Evolutionary conservation across 2,888 invertebrate genomes (phyloP), one percentile per base, ranked within the genome.

Genomic region (Agriopis leucophaearia): DNA sequence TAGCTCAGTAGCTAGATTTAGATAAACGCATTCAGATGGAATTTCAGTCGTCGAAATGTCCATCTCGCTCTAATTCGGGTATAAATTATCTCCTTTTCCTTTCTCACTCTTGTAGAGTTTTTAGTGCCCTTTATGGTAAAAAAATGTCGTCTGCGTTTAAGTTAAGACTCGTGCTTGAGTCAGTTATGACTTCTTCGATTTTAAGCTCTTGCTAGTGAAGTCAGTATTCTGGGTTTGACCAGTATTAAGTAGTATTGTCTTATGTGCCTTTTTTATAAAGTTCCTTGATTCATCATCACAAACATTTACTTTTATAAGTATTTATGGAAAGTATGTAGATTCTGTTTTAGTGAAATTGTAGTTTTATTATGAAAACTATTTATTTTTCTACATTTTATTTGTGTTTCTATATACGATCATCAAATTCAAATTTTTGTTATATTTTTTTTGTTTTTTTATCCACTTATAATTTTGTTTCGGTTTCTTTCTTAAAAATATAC

Each of bases 221-320:
- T 71, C 83, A 82, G 83, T 82, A 81, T 82, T 82, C 81, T 77
- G 78, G 79, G 76, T 74, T 74, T 54, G 47, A 63, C 74, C 71
- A 73, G 72, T 73, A 68, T 75, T 70, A 70, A 27, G 36, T 54
- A 69, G 64, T 72, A 72, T 70, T 56, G 52, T 58, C 71, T 38
- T 10, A 73, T 65, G 77, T 78, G 77, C 78, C 78, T 79, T 79
- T 72, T 62, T 77, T 62, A 63, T 70, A 71, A 75, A 80, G 84
- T 84, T 84, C 83, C 83, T 83, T 65, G 71, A 7, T 7, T 47
- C 8, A 63, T 54, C 77, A 82, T 81, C 76, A 78, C 79, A 81
- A 76, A 75, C 62, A 60, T 70, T 9, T 16, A n/a, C 18, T 55
- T 18, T 8, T 18, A 18, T 55, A 6, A 40, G 40, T 36, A n/a